phyloP scores from a whole-genome alignment of 2,797 vertebrate species.

The Bradypus variegatus region DNA sequence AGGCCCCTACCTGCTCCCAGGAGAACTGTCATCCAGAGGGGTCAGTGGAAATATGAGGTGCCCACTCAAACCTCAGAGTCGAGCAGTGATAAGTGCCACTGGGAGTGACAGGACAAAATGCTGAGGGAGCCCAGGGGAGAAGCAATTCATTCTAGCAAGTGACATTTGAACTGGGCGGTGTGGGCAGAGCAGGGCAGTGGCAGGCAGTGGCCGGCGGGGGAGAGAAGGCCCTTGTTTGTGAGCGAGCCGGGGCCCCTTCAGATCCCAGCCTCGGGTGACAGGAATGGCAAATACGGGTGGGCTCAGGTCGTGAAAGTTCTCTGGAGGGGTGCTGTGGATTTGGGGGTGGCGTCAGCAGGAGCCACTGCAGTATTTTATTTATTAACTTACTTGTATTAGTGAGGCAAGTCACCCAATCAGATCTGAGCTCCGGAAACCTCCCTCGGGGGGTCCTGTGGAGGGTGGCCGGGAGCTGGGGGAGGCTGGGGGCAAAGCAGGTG shows the following conservation, averaged over 20 bases:
- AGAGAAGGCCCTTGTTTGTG: background rate
- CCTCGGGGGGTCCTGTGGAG: background rate
- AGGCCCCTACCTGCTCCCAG: background rate
- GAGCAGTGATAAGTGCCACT: background rate
- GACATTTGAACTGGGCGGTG: slow-evolving; percentile 26
- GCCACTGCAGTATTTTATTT: too few species aligned
- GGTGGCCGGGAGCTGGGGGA: background rate
- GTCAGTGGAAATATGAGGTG: background rate
- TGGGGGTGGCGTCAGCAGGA: too few species aligned
- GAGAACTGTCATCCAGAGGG: background rate
- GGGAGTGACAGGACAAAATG: background rate
- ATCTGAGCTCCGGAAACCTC: background rate
- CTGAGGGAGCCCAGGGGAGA: background rate
- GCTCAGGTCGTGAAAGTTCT: background rate
- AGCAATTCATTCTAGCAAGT: slow-evolving; percentile 37
- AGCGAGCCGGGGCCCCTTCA: background rate
- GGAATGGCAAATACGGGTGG: rapidly evolving
- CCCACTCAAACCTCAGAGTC: background rate
- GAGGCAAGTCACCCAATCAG: background rate
- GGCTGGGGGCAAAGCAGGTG: background rate
- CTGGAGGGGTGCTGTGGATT: background rate
- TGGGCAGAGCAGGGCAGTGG: background rate
- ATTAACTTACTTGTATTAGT: background rate
- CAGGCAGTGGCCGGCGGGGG: background rate
- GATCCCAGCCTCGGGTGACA: rapidly evolving